Base-by-base conservation (phyloP, 1,140 invertebrate species). In the Chrysoperla carnea region DNA sequence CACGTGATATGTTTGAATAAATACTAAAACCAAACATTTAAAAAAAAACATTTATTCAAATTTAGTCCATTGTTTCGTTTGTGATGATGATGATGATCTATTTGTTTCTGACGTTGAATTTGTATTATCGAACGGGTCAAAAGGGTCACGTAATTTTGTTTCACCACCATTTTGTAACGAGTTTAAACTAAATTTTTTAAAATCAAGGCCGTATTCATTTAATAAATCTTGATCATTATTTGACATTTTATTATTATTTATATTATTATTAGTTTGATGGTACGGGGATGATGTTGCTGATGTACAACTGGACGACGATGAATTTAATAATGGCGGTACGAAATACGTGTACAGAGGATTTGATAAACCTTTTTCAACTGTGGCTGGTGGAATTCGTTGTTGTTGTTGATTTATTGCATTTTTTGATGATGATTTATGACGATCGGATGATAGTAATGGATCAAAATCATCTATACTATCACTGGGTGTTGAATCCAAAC, bases 381-480 rank as follows among this genome's bases (percentile, higher is more conserved):
- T 27, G 50, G 44, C 11, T 43, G 46, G 42, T 46, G 37, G 31
- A 47, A 29, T 14, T 28, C 39, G 42, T 47, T 44, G 31, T 33
- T 42, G 2, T 46, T 53, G 43, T 45, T 44, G 9, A 29, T 39
- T 37, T 39, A 41, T 40, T 41, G 27, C 23, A 29, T 27, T 36
- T 37, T 11, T 27, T 31, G 28, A 46, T 46, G 8, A 41, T 31
- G 23, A 45, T 8, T 43, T 52, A 49, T 27, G 47, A 45, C 2
- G 50, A 46, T 41, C 47, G 44, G 57, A 66, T 6, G 66, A 62
- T 43, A 68, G 56, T 43, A 76, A 50, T 6, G 73, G 73, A 54
- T 76, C 73, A 47, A 76, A 75, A 44, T 75, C 72, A 13, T 75
- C 70, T 6, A 63, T 56, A 33, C 31, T 33, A 29, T 66, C 68